Conservation (phyloP, 2,797 vertebrate species). For the Myotis myotis region DNA sequence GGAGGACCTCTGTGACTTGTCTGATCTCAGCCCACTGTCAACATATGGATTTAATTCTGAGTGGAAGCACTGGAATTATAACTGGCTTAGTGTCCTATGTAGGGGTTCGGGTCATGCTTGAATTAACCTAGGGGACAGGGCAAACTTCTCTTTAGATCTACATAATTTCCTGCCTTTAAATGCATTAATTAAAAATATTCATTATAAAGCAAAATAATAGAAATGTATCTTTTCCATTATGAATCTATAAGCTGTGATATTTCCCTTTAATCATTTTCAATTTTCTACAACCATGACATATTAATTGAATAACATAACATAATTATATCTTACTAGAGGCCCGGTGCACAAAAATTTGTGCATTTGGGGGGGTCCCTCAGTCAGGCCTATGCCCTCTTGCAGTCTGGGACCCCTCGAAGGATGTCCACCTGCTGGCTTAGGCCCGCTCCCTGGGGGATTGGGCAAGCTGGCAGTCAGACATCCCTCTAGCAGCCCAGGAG, state of each 20-base stretch:
- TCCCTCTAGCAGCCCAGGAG: no score
- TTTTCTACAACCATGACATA: neutral
- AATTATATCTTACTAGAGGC: neutral
- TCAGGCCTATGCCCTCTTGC: no score
- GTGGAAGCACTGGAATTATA: neutral
- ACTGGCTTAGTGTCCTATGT: neutral
- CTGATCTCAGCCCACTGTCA: neutral
- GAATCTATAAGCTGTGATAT: neutral
- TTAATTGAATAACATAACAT: neutral
- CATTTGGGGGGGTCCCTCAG: no score
- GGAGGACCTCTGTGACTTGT: constrained; percentile 28
- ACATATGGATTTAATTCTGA: constrained; percentile 21
- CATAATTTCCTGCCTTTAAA: neutral
- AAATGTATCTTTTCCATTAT: neutral
- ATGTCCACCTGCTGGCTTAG: no score
- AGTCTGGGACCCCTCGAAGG: no score
- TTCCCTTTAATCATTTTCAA: neutral
- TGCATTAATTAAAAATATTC: neutral
- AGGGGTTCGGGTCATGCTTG: neutral
- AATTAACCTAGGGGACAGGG: neutral
- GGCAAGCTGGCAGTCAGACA: no score
- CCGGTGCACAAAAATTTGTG: no score
- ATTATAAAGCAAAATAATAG: neutral
- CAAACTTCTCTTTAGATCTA: neutral
- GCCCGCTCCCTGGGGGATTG: no score